Base-by-base conservation (phyloP, 2,113 vertebrate species). In the Calyptomena viridis region DNA sequence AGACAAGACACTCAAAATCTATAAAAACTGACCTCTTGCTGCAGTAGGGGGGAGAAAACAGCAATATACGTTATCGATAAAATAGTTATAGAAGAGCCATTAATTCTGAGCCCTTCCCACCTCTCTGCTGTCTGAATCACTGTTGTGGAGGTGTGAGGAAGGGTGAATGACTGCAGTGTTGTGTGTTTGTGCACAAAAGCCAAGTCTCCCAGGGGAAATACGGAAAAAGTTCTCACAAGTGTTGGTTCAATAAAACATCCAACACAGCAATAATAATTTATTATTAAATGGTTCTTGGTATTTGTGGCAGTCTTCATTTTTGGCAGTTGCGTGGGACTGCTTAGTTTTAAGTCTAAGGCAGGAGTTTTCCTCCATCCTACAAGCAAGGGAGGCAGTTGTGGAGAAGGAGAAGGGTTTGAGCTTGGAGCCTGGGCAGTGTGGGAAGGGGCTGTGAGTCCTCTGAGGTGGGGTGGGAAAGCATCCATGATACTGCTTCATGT, bases 201-300 rank as follows among this genome's bases (percentile, higher is more conserved):
- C 68, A 74, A 44, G 47, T 60, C 56, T 83, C 59, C 24, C 18
- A 35, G 67, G 63, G 78, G 71, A 74, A 90, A 77, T 33, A 50
- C 0, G 8, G 80, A 58, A 40, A 81, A 91, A 60, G 74, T 83
- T 68, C 31, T 91, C 44, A 15, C 18, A 69, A 35, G 23, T 76
- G 69, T 72, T 87, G 66, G 52, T 84, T 96, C 93, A 94, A 60
- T 93, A 84, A 93, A 87, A 49, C 69, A 72, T 84, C 91, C 77
- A 69, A 66, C 77, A 58, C 53, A 62, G 49, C n/a, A 73, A 24
- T 35, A 56, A 50, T 53, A 47, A 47, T 68, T 68, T 84, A 53
- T 69, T 73, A 22, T 87, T 79, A 49, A 79, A 76, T 75, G 6
- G 25, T 20, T 87, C 52, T 74, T 78, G 47, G 42, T 81, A 10